Percentiles rank a stretch among this genome's conserved stretches.
Conservation (phyloP, 2,113 vertebrate species). For the Sciurus niger region DNA sequence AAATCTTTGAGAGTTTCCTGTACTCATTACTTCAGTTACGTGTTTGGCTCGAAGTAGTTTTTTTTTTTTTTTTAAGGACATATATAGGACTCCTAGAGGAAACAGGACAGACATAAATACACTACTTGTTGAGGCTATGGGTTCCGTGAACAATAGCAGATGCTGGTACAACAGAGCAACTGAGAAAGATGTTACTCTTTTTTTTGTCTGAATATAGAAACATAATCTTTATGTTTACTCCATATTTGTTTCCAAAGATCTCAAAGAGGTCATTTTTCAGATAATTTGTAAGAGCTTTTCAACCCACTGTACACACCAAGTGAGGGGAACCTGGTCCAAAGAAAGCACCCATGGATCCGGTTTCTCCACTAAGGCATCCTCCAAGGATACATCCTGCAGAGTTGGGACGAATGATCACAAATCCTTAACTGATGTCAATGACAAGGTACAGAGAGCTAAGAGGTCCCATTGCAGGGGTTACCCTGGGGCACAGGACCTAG, state of each 20-base stretch:
- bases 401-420: not conserved
- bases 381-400: not conserved
- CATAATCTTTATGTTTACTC: not conserved
- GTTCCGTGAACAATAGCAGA: slow-evolving; percentile 67
- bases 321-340: not conserved
- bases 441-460: not conserved
- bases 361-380: not conserved
- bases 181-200: not conserved
- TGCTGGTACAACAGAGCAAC: slow-evolving; percentile 14
- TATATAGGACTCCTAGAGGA: slow-evolving; percentile 67
- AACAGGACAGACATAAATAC: slow-evolving; percentile 82
- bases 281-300: not conserved
- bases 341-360: not conserved
- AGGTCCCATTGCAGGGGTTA: not conserved
- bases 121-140: slow-evolving; percentile 76
- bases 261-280: slow-evolving; percentile 37
- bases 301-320: not conserved
- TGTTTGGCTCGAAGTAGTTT: slow-evolving; percentile 45
- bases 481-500: not conserved
- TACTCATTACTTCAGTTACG: slow-evolving; percentile 29
- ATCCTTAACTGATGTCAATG: not conserved
- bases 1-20: slow-evolving; percentile 67
- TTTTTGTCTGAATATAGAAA: slow-evolving; percentile 14
- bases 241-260: not conserved
- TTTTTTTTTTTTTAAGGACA: not conserved